phyloP scores from a whole-genome alignment of 2,113 vertebrate genomes.

The Corythoichthys intestinalis region DNA sequence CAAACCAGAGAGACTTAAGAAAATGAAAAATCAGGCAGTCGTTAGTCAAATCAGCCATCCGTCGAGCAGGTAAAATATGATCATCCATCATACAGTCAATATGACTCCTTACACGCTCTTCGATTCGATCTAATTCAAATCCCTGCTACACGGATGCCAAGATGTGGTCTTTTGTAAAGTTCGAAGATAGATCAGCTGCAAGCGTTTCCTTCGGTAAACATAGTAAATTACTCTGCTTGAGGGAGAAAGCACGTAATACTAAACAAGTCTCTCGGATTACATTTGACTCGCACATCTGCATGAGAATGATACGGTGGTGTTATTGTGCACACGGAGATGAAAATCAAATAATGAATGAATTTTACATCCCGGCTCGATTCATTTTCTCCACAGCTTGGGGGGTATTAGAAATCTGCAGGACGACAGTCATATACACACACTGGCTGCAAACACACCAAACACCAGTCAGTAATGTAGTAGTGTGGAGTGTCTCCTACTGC shows the following conservation, averaged over 20 bases:
- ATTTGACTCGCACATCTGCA: conserved; percentile 58
- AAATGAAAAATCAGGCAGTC: conserved; percentile 52
- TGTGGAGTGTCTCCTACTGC: conserved; percentile 9
- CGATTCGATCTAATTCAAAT: conserved; percentile 1
- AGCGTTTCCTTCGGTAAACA: conserved; percentile 18
- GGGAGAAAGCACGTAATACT: not conserved
- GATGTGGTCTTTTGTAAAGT: not conserved
- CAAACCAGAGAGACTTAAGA: conserved; percentile 40
- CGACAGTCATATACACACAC: conserved; percentile 9
- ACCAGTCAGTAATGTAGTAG: conserved; percentile 1
- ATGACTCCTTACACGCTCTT: conserved; percentile 16
- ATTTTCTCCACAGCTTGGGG: conserved; percentile 38
- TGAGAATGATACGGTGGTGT: conserved; percentile 63
- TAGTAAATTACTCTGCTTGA: not conserved
- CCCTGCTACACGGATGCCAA: conserved; percentile 1
- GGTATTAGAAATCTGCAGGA: not conserved
- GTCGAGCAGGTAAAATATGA: conserved; percentile 66
- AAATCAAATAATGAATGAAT: conserved; percentile 68
- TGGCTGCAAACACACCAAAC: conserved; percentile 7
- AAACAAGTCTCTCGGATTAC: conserved; percentile 6
- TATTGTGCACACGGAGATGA: conserved; percentile 54
- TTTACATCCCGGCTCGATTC: conserved; percentile 52
- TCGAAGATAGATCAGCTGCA: conserved; percentile 4
- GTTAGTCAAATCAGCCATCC: conserved; percentile 63
- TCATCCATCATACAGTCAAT: conserved; percentile 58